A percentile compares a stretch with the other conserved stretches of the same genome.
phyloP scores from a whole-genome alignment of 2,888 invertebrate genomes.

The Mythimna vitellina region DNA sequence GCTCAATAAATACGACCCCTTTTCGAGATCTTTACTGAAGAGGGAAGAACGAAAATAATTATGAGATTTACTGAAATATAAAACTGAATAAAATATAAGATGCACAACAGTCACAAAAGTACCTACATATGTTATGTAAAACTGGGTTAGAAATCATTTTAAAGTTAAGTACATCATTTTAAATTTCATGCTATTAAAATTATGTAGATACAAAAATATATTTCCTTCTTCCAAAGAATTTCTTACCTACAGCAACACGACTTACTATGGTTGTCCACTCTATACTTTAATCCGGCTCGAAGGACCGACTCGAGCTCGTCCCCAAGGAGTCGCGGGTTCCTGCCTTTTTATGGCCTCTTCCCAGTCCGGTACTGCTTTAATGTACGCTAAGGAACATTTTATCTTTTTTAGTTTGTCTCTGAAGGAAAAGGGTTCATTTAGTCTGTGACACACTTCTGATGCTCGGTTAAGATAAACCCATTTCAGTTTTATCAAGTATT shows the following conservation, averaged over 20 bases:
- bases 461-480: conserved; percentile 82
- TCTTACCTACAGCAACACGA: conserved; percentile 16
- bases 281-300: conserved; percentile 83
- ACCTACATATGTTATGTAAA: too few relatives aligned
- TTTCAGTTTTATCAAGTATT: conserved; percentile 81
- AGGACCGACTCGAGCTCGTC: conserved; percentile 74
- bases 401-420: conserved; percentile 88
- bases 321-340: conserved; percentile 75
- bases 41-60: neutral
- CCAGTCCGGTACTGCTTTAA: conserved; percentile 85
- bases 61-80: neutral
- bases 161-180: neutral
- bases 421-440: conserved; percentile 87
- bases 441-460: conserved; percentile 85
- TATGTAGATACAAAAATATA: neutral
- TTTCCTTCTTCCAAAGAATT: neutral
- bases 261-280: conserved; percentile 71
- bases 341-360: conserved; percentile 86
- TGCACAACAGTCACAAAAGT: neutral
- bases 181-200: neutral
- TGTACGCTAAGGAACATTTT: conserved; percentile 88
- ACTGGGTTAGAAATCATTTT: neutral
- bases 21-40: neutral
- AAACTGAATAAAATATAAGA: too few relatives aligned
- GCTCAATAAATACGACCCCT: neutral